These are phyloP conservation scores for Dascillus cervinus DNA, from an alignment of 2,888 invertebrate species.

Conservation along the genomic window DNA sequence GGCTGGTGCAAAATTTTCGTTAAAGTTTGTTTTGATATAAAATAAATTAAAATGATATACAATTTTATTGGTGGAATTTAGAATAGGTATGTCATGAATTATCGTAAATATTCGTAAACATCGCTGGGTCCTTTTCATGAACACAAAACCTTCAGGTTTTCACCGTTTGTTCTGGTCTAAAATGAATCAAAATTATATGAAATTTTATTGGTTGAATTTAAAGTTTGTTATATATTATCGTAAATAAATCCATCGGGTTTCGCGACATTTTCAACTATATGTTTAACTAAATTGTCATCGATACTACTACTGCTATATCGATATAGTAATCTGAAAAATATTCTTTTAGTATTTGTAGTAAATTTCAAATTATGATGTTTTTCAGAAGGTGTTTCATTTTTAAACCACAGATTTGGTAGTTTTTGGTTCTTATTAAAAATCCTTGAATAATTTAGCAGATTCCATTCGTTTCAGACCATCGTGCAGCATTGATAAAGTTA, in stretches of 20 bases:
- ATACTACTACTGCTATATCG: background rate
- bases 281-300: background rate
- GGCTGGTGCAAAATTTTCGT: too few species aligned
- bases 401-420: background rate
- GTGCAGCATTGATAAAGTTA: conserved; percentile 46
- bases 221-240: conserved; percentile 1
- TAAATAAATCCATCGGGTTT: background rate
- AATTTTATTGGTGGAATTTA: too few species aligned
- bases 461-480: conserved; percentile 43
- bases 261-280: conserved; percentile 4
- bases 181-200: conserved; percentile 3
- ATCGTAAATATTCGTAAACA: too few species aligned
- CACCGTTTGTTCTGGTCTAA: too few species aligned
- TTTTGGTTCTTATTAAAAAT: background rate
- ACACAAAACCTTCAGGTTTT: too few species aligned
- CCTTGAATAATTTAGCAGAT: background rate
- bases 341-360: background rate
- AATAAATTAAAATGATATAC: too few species aligned
- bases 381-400: background rate
- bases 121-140: too few species aligned
- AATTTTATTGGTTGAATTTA: conserved; percentile 6
- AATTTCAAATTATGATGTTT: background rate
- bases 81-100: too few species aligned
- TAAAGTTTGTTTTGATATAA: too few species aligned
- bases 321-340: background rate